Percentiles rank a stretch among this genome's conserved stretches.
These are phyloP conservation scores for Anguilla megastoma DNA, from an alignment of 2,797 vertebrate species.

Conservation along the genomic window DNA sequence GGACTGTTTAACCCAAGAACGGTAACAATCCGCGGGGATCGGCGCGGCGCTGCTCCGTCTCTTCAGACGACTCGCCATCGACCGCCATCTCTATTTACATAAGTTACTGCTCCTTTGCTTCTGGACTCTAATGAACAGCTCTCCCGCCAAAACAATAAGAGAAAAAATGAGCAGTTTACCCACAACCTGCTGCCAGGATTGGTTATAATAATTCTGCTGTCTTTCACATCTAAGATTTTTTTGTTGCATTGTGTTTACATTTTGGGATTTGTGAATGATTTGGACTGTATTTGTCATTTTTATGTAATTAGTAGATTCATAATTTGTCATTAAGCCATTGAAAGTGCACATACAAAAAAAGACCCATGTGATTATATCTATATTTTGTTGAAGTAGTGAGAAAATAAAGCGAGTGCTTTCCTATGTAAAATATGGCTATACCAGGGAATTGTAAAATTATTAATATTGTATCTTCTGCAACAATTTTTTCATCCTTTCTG, in stretches of 20 bases:
- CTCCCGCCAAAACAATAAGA: not conserved
- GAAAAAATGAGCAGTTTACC: not conserved
- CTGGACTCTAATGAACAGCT: not conserved
- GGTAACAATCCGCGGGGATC: constrained; percentile 25
- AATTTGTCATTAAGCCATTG: not conserved
- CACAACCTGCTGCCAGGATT: not conserved
- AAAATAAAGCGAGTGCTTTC: not conserved
- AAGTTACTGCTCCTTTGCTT: not conserved
- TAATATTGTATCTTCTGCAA: not conserved
- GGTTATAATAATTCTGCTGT: not conserved
- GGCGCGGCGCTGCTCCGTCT: not conserved
- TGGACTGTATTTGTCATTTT: not conserved
- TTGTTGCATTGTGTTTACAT: not conserved
- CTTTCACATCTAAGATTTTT: not conserved
- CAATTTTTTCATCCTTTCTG: constrained; percentile 6
- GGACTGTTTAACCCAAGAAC: constrained; percentile 37
- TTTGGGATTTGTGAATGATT: not conserved
- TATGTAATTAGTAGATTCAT: not conserved
- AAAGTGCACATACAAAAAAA: not conserved
- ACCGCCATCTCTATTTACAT: not conserved
- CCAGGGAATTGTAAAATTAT: not conserved
- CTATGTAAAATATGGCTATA: not conserved
- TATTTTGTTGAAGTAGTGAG: not conserved
- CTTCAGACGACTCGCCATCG: not conserved
- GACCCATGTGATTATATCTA: not conserved